Conservation (phyloP, 2,888 invertebrate genomes). For the Drosophila birchii region DNA sequence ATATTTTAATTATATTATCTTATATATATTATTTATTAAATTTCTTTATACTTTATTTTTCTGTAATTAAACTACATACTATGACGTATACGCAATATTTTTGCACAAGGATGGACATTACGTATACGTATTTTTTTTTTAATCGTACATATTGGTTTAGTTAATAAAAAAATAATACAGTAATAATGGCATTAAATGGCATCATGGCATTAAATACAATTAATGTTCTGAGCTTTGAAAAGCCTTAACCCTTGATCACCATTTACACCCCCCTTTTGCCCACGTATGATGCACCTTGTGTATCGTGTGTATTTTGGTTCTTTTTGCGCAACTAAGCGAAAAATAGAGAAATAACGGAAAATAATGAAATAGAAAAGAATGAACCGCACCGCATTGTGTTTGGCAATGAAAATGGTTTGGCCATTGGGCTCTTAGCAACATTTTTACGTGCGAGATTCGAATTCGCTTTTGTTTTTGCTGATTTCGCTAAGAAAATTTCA, state of each 20-base stretch:
- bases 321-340: constrained; percentile 58
- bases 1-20: too few species aligned
- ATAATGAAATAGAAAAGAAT: constrained; percentile 14
- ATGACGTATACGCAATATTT: too few species aligned
- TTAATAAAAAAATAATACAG: too few species aligned
- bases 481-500: constrained; percentile 65
- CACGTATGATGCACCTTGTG: constrained; percentile 14
- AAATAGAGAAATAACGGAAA: constrained; percentile 40
- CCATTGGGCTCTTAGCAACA: constrained; percentile 55
- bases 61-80: too few species aligned
- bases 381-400: constrained; percentile 59
- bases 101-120: too few species aligned
- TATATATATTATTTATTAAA: too few species aligned
- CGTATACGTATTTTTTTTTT: too few species aligned
- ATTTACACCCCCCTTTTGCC: neutral
- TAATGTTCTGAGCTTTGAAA: neutral
- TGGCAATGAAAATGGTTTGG: constrained; percentile 70
- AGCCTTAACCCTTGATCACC: constrained; percentile 6
- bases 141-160: too few species aligned
- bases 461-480: constrained; percentile 51
- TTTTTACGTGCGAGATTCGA: constrained; percentile 63
- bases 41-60: too few species aligned
- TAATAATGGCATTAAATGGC: neutral
- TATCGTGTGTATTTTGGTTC: constrained; percentile 23
- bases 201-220: neutral